These are phyloP conservation scores for Uria aalge DNA, from an alignment of 2,113 vertebrate genomes.

Conservation along the genomic window DNA sequence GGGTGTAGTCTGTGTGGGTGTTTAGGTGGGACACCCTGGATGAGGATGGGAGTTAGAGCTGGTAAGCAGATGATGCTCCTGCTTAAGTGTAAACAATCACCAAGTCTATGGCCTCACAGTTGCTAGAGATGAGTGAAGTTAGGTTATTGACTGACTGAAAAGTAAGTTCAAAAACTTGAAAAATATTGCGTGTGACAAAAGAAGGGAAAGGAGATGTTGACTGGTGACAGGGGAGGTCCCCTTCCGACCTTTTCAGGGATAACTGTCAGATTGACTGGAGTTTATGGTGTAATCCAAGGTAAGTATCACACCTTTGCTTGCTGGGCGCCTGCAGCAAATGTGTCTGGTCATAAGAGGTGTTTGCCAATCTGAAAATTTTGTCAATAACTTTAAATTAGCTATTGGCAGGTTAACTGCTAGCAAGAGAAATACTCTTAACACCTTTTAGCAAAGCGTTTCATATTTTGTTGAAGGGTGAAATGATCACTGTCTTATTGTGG, in stretches of 20 bases:
- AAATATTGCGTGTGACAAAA: rapidly evolving
- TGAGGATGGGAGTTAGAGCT: background rate
- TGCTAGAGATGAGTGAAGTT: background rate
- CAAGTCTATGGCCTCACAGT: background rate
- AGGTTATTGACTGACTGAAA: background rate
- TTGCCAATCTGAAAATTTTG: background rate
- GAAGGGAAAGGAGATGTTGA: background rate
- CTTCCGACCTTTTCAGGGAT: background rate
- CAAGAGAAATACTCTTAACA: background rate
- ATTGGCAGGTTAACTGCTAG: background rate
- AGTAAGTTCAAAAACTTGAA: background rate
- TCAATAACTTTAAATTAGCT: background rate
- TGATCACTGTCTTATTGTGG: background rate
- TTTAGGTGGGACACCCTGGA: background rate
- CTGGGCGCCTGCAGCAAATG: background rate
- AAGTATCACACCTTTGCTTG: background rate
- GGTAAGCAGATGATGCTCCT: background rate
- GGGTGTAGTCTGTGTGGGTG: background rate
- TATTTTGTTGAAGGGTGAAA: background rate
- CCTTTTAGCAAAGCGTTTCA: background rate
- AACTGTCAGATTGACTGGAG: background rate
- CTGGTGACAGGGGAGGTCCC: background rate
- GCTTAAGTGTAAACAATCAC: background rate
- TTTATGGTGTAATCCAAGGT: background rate
- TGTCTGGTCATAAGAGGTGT: background rate